These are phyloP conservation scores for Beroe ovata DNA, from an alignment of 37 sponge, comb jelly and placozoan genomes.

Conservation along the genomic window DNA sequence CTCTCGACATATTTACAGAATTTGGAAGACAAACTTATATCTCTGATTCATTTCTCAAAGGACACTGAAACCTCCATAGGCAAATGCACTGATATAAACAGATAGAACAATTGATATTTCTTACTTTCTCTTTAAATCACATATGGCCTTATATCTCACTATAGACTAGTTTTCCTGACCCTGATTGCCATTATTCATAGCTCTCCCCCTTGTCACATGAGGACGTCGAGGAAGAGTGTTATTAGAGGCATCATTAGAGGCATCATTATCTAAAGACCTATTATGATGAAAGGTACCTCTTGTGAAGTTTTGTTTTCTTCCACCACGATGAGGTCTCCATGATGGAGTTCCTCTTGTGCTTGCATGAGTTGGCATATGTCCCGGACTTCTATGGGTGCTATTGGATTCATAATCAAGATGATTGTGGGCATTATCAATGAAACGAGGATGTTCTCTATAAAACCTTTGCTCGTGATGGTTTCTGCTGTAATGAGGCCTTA, in stretches of 20 bases:
- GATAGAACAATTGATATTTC: too few relatives aligned
- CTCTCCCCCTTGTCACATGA: neutral
- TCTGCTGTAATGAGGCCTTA: neutral
- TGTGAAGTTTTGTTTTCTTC: neutral
- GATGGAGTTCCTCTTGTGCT: neutral
- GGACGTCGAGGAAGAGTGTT: neutral
- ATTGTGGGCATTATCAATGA: neutral
- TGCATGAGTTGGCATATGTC: neutral
- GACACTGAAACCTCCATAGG: too few relatives aligned
- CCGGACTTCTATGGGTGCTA: neutral
- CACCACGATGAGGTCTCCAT: neutral
- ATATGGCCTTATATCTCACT: too few relatives aligned
- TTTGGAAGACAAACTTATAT: too few relatives aligned
- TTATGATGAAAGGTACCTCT: neutral
- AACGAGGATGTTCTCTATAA: conserved; percentile 24
- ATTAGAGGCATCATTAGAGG: neutral
- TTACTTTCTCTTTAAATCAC: too few relatives aligned
- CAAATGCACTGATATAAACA: too few relatives aligned
- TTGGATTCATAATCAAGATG: neutral
- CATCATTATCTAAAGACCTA: neutral
- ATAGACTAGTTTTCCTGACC: too few relatives aligned
- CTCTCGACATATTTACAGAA: too few relatives aligned
- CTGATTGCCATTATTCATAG: neutral
- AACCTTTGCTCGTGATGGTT: neutral
- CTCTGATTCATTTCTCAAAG: too few relatives aligned